Evolutionary conservation across 2,888 invertebrate genomes (phyloP), one percentile per base, ranked within the genome.

Genomic region (Lepidochrysops patricia): DNA sequence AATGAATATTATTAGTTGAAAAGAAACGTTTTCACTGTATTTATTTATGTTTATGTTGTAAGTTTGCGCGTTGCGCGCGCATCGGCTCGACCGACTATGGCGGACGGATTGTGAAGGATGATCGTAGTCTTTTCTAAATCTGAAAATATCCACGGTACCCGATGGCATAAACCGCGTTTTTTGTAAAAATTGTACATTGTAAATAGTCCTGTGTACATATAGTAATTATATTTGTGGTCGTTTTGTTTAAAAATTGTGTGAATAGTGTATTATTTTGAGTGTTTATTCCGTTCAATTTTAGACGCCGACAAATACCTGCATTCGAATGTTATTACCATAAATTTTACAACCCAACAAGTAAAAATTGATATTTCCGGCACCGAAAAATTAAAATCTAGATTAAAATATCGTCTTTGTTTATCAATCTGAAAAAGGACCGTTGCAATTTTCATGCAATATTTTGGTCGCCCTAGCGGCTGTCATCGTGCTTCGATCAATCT

Each of bases 201-300:
- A 93, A 91, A 92, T 93, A 92, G 92, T 91, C 89, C 85, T 82
- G 90, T 92, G 92, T 92, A 92, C 90, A 93, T 92, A 92, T 92
- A 92, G 92, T 92, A 90, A 88, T 91, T 91, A 91, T 92, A 92
- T 92, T 92, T 91, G 88, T 89, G 91, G 85, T 80, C 79, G 90
- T 90, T 90, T 86, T 90, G 90, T 90, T 90, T 84, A 82, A 80
- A 80, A 84, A 79, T 87, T 90, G 89, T 90, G 91, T 91, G 91
- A 91, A 91, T 90, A 86, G 87, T 89, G 89, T 87, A 84, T 81
- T 82, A 85, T 82, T 91, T 90, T 90, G 86, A 89, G 90, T 89
- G 88, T 88, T 86, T 85, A 83, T 84, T 89, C 87, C 81, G 84
- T 89, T 88, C 84, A 89, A 87, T 90, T 90, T 88, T 89, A 89